Base-by-base conservation (phyloP, 2,888 invertebrate genomes). In the Dolomedes plantarius region DNA sequence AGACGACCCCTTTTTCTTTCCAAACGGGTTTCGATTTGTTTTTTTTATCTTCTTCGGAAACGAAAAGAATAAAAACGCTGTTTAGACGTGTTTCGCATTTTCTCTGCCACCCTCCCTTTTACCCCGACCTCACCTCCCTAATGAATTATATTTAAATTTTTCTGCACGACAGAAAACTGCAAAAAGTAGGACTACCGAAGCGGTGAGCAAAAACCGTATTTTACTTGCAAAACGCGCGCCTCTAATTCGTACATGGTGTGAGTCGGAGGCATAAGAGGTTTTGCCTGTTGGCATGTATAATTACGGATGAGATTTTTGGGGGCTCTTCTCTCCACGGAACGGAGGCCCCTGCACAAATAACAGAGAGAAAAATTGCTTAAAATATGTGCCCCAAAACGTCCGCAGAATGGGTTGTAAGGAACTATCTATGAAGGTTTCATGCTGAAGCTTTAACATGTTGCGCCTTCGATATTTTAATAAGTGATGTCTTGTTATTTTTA, bases 61-160 rank as follows among this genome's bases (percentile, higher is more conserved):
- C 28, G 23, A 36, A 68, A 68, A 68, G 39, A 68, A 68, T n/a
- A 68, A 68, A 68, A 69, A 32, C 36, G 29, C 31, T 31, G 39
- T 56, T 39, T 50, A 27, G 50, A 85, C 83, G 83, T 85, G 83
- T 85, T 77, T 85, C 77, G 77, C 77, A 85, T 83, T 76, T 82
- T 62, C 71, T 64, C 68, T 19, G 16, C 31, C 16, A 11, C 77
- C 41, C 41, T 6, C 56, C 56, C 46, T 56, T 56, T 16, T 56
- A 16, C n/a, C n/a, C 23, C 5, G 19, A n/a, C 19, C 56, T 6
- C 23, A 19, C 23, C 46, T 39, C 36, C 76, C 36, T 85, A 85
- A 85, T 85, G 83, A 85, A 85, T 85, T 85, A 77, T 77, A 85
- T 85, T 85, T 85, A 85, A 85, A 85, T 85, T 85, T 78, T 72